phyloP scores from a whole-genome alignment of 2,888 invertebrate genomes.

The Drosophila kokeensis region DNA sequence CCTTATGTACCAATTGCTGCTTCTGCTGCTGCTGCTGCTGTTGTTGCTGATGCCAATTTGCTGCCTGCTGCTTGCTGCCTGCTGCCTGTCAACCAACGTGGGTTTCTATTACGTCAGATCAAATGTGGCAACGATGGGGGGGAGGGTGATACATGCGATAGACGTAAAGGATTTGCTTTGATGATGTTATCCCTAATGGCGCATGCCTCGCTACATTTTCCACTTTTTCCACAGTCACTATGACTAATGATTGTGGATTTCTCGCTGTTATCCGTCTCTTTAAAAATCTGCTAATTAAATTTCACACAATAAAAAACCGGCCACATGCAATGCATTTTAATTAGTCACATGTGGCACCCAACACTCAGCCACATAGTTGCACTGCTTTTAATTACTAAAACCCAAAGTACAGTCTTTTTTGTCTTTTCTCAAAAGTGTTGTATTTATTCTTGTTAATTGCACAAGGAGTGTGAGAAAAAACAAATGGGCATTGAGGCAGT shows the following conservation, averaged over 20 bases:
- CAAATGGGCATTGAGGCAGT: not conserved
- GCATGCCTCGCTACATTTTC: slow-evolving; percentile 49
- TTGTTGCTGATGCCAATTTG: slow-evolving; percentile 48
- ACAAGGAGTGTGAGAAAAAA: not conserved
- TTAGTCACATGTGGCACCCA: slow-evolving; percentile 51
- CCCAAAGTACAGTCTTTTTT: slow-evolving; percentile 11
- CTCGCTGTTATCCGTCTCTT: slow-evolving; percentile 17
- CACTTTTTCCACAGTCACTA: slow-evolving; percentile 29
- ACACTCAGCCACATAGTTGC: slow-evolving; percentile 16
- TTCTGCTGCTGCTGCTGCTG: not conserved
- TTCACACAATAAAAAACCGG: slow-evolving; percentile 29
- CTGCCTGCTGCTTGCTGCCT: slow-evolving; percentile 22
- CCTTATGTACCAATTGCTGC: slow-evolving; percentile 69
- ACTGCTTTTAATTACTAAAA: slow-evolving; percentile 36
- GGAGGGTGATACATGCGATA: slow-evolving; percentile 46
- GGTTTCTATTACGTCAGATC: slow-evolving; percentile 38
- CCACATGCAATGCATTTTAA: slow-evolving; percentile 63
- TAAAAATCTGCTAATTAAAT: slow-evolving; percentile 56
- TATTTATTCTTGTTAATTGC: slow-evolving; percentile 64
- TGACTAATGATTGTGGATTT: slow-evolving; percentile 70
- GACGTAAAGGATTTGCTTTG: slow-evolving; percentile 80
- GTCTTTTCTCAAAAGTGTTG: slow-evolving; percentile 35
- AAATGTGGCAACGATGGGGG: slow-evolving; percentile 20
- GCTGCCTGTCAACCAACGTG: slow-evolving; percentile 58
- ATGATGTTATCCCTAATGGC: slow-evolving; percentile 79